Base-by-base conservation (phyloP, 2,888 invertebrate genomes). In the Conops quadrifasciatus region DNA sequence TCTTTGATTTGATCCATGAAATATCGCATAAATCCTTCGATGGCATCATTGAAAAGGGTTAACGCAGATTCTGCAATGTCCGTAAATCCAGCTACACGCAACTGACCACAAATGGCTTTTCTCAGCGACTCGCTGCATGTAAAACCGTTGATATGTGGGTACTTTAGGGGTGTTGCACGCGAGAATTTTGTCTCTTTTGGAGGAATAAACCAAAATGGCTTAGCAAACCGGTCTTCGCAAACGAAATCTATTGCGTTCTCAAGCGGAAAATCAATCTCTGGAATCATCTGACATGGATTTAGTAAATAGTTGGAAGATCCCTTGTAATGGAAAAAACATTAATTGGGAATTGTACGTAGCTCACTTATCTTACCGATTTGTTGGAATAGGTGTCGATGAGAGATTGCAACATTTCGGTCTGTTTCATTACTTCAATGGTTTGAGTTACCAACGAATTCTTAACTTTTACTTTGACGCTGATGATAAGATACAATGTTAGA, bases 341-440 rank as follows among this genome's bases (percentile, higher is more conserved):
- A n/a, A n/a, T n/a, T n/a, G n/a, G n/a, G n/a, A n/a, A n/a, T n/a
- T n/a, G n/a, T n/a, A n/a, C n/a, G n/a, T n/a, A 64, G 2, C 15
- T 30, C 1, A 53, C 53, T 45, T 53, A 66, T 68, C 79, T 76
- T 78, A 82, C 85, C 67, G 85, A 83, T 78, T 85, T 85, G 65
- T 83, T 85, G 0, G 84, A 83, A 63, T 85, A 86, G 0, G 84
- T 84, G 71, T 86, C 86, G 36, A 85, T 85, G 2, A 86, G 77
- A 0, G 83, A 83, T 66, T 84, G 84, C 28, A 86, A 76, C 78
- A 85, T 81, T 75, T 86, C 86, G 0, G 85, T 85, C 76, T 86
- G 85, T 63, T 86, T 84, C 85, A 86, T 86, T 21, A 86, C 84
- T 76, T 86, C 86, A 45, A 86, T 83, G 7, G 85, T 85, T 78